phyloP scores from a whole-genome alignment of 1,140 invertebrate species.

The Drosophila ogumai region DNA sequence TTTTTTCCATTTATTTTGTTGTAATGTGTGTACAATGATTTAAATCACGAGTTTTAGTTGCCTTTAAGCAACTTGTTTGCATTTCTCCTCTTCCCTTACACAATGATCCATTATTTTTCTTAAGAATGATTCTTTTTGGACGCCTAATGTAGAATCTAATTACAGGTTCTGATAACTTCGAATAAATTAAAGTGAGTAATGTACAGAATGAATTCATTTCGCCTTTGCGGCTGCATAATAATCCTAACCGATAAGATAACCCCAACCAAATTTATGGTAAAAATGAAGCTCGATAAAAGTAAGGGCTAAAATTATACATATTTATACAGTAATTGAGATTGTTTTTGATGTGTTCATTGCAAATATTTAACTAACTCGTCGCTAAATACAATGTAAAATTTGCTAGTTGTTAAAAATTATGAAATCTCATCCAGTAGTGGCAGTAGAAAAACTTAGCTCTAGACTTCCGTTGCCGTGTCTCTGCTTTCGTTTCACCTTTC shows the following conservation, averaged over 20 bases:
- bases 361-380: conserved; percentile 79
- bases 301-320: conserved; percentile 35
- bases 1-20: conserved; percentile 75
- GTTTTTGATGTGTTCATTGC: conserved; percentile 45
- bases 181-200: conserved; percentile 70
- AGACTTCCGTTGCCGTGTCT: conserved; percentile 30
- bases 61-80: conserved; percentile 62
- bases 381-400: conserved; percentile 78
- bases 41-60: conserved; percentile 75
- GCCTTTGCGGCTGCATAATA: conserved; percentile 32
- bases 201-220: conserved; percentile 66
- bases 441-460: conserved; percentile 67
- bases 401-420: conserved; percentile 65
- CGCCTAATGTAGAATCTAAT: conserved; percentile 43
- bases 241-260: conserved; percentile 25
- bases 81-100: conserved; percentile 41
- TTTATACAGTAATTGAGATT: conserved; percentile 61
- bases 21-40: conserved; percentile 77
- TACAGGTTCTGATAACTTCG: conserved; percentile 26
- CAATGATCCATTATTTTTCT: conserved; percentile 51
- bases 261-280: conserved; percentile 23
- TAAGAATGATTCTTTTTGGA: conserved; percentile 47
- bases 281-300: conserved; percentile 32
- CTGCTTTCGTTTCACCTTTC: conserved; percentile 37
- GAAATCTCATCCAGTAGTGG: conserved; percentile 59